Conservation (phyloP, 2,888 invertebrate species). For the Mantis religiosa region DNA sequence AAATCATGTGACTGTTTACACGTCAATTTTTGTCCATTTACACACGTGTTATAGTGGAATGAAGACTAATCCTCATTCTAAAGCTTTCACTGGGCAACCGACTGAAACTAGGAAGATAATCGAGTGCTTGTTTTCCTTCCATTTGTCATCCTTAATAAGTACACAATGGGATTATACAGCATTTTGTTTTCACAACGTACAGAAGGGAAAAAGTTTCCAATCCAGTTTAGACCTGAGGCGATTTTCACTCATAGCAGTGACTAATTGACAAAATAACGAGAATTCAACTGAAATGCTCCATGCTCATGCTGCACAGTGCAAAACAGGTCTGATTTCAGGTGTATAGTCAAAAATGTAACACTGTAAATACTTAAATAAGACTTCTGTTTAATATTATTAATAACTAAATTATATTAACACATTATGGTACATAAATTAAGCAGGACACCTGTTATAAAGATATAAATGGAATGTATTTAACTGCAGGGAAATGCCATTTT, state of each 20-base stretch:
- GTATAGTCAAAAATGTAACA: background rate
- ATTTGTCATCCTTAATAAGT: background rate
- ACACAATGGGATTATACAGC: background rate
- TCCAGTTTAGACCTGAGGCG: background rate
- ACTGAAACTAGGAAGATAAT: background rate
- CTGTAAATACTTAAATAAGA: no score
- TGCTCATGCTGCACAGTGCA: background rate
- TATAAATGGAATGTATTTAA: no score
- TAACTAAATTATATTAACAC: no score
- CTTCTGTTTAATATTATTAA: no score
- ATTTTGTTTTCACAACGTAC: background rate
- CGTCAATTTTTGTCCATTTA: background rate
- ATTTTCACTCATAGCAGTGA: background rate
- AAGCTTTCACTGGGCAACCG: background rate
- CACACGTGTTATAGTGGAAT: background rate
- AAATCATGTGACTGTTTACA: no score
- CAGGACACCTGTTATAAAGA: no score
- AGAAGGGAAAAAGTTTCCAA: background rate
- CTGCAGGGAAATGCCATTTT: no score
- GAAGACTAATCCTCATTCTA: background rate
- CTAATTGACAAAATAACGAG: background rate
- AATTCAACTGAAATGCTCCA: background rate
- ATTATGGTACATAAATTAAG: no score
- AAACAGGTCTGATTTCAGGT: background rate
- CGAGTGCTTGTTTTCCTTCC: background rate